A percentile compares a stretch with the other conserved stretches of the same genome.
Conservation (phyloP, 2,888 invertebrate genomes). For the Atrina japonica region DNA sequence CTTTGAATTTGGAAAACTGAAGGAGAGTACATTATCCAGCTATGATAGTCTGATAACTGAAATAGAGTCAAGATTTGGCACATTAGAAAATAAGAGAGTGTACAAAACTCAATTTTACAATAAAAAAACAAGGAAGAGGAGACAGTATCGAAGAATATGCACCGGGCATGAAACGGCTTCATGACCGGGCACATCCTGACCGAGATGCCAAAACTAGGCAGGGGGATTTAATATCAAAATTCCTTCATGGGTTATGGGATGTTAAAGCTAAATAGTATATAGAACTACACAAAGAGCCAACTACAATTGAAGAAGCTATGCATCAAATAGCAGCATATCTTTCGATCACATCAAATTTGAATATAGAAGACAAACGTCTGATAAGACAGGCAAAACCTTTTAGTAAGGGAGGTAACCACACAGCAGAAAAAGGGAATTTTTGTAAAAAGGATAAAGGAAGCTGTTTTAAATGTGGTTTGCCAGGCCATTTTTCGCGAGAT, state of each 20-base stretch:
- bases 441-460: no score
- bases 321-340: background rate
- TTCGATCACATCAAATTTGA: background rate
- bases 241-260: slow-evolving; percentile 41
- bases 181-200: slow-evolving; percentile 39
- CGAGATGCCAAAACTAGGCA: slow-evolving; percentile 33
- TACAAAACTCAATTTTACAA: slow-evolving; percentile 43
- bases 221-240: slow-evolving; percentile 43
- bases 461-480: no score
- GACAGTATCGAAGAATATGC: slow-evolving; percentile 42
- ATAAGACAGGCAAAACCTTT: background rate
- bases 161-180: slow-evolving; percentile 43
- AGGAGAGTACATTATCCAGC: background rate
- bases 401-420: background rate
- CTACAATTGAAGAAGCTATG: slow-evolving; percentile 25
- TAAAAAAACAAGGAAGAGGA: slow-evolving; percentile 27
- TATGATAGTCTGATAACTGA: slow-evolving; percentile 37
- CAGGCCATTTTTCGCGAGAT: no score
- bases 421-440: no score
- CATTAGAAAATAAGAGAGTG: slow-evolving; percentile 43
- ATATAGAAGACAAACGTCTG: background rate
- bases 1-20: slow-evolving; percentile 45
- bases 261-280: slow-evolving; percentile 28
- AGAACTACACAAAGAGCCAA: slow-evolving; percentile 12
- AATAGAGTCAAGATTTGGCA: slow-evolving; percentile 40